These are phyloP conservation scores for Drosophila burlai DNA, from an alignment of 1,140 invertebrate species.

Conservation along the genomic window DNA sequence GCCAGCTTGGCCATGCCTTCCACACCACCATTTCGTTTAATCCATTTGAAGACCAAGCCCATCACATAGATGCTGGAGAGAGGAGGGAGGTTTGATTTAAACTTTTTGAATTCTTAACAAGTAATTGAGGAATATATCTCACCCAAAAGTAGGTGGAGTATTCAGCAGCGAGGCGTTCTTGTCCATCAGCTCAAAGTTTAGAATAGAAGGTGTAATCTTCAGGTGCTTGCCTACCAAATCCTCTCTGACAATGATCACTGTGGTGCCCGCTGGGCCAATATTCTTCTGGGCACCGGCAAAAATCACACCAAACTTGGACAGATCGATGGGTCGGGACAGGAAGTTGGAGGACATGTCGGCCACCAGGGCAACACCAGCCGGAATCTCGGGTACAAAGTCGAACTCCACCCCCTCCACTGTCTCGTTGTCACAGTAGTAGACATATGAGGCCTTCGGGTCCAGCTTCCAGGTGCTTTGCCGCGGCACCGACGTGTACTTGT, in stretches of 20 bases:
- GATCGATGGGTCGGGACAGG: slow-evolving; percentile 93
- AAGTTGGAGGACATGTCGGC: slow-evolving; percentile 99
- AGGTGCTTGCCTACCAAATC: slow-evolving; percentile 94
- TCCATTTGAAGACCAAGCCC: slow-evolving; percentile 96
- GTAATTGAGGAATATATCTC: slow-evolving; percentile 84
- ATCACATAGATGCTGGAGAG: slow-evolving; percentile 95
- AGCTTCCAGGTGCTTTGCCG: slow-evolving; percentile 92
- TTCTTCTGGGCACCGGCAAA: slow-evolving; percentile 99
- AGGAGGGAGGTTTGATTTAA: neutral
- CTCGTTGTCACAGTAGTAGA: slow-evolving; percentile 99
- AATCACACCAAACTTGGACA: slow-evolving; percentile 97
- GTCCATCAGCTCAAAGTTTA: slow-evolving; percentile 93
- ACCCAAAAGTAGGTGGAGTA: slow-evolving; percentile 98
- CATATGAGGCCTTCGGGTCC: slow-evolving; percentile 96
- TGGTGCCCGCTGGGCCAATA: slow-evolving; percentile 96
- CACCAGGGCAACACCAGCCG: slow-evolving; percentile 94
- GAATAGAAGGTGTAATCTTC: slow-evolving; percentile 92
- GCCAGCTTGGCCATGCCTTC: slow-evolving; percentile 91
- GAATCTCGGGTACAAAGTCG: slow-evolving; percentile 92
- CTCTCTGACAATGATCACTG: slow-evolving; percentile 96
- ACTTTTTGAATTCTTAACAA: neutral
- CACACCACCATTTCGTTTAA: slow-evolving; percentile 94
- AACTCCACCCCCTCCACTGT: slow-evolving; percentile 99
- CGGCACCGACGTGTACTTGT: slow-evolving; percentile 90
- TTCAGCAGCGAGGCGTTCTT: slow-evolving; percentile 97